Percentiles rank a stretch among this genome's conserved stretches.
These are phyloP conservation scores for Nixonia krombeini DNA, from an alignment of 1,140 invertebrate species.

Conservation along the genomic window DNA sequence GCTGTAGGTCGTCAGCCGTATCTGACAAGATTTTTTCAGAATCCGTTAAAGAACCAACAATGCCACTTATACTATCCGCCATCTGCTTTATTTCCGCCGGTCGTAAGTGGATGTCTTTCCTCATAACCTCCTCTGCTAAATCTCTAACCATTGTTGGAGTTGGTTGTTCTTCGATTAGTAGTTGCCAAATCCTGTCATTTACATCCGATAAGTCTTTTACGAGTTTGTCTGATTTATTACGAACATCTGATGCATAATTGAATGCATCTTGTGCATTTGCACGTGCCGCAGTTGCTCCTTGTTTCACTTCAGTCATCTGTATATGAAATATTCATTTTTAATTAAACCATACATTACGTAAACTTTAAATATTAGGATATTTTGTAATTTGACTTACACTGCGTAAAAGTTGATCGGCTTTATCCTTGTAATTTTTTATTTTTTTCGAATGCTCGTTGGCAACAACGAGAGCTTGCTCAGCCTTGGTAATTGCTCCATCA, in stretches of 20 bases:
- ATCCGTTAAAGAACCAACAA: constrained; percentile 88
- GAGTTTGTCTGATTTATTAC: constrained; percentile 74
- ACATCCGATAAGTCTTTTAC: constrained; percentile 73
- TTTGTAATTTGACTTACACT: constrained; percentile 75
- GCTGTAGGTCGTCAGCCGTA: constrained; percentile 83
- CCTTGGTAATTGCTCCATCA: constrained; percentile 88
- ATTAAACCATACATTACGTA: too few relatives aligned
- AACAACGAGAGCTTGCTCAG: constrained; percentile 86
- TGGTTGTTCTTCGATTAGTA: constrained; percentile 82
- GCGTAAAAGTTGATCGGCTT: constrained; percentile 79
- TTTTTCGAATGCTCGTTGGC: constrained; percentile 86
- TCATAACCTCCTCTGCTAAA: constrained; percentile 83
- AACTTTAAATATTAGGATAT: too few relatives aligned
- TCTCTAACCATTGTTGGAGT: constrained; percentile 86
- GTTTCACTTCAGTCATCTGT: constrained; percentile 75
- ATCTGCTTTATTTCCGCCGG: constrained; percentile 89
- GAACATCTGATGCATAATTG: constrained; percentile 72
- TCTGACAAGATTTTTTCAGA: constrained; percentile 91
- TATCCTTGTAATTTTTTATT: constrained; percentile 85
- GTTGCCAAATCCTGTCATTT: constrained; percentile 81
- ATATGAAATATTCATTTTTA: constrained; percentile 32
- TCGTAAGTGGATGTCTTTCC: constrained; percentile 78
- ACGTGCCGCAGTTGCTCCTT: constrained; percentile 73
- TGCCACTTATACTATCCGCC: constrained; percentile 87
- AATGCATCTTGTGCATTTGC: constrained; percentile 75